A percentile compares a stretch with the other conserved stretches of the same genome.
Conservation (phyloP, 2,888 invertebrate genomes). For the Lasioglossum calceatum region DNA sequence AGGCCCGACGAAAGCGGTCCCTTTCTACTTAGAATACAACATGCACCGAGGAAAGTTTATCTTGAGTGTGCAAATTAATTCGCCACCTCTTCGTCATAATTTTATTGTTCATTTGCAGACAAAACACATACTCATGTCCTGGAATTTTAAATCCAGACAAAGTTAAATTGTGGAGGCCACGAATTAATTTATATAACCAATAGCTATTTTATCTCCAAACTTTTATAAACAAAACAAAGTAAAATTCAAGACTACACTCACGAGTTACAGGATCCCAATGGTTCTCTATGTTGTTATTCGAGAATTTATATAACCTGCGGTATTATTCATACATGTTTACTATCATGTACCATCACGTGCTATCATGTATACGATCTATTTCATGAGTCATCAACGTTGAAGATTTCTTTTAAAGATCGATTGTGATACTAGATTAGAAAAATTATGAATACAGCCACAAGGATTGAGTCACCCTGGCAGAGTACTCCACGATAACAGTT, state of each 20-base stretch:
- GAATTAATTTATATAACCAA: too few relatives aligned
- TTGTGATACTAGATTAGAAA: background rate
- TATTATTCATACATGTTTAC: background rate
- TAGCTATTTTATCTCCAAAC: too few relatives aligned
- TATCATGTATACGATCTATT: background rate
- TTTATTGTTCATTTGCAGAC: background rate
- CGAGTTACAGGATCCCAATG: background rate
- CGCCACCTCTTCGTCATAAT: background rate
- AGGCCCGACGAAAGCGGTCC: background rate
- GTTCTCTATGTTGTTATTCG: background rate
- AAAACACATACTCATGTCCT: background rate
- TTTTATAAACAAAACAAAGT: background rate
- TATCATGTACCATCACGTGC: background rate
- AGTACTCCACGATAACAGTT: background rate
- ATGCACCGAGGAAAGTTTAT: background rate
- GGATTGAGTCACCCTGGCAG: background rate
- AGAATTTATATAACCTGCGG: background rate
- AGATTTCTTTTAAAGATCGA: background rate
- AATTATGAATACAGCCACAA: background rate
- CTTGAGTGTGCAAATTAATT: background rate
- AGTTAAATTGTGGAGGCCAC: background rate
- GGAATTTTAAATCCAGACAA: background rate
- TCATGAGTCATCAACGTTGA: background rate
- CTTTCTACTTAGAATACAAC: background rate
- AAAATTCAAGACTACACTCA: background rate